Base-by-base conservation (phyloP, 2,797 vertebrate genomes). In the Eupleurogrammus muticus region DNA sequence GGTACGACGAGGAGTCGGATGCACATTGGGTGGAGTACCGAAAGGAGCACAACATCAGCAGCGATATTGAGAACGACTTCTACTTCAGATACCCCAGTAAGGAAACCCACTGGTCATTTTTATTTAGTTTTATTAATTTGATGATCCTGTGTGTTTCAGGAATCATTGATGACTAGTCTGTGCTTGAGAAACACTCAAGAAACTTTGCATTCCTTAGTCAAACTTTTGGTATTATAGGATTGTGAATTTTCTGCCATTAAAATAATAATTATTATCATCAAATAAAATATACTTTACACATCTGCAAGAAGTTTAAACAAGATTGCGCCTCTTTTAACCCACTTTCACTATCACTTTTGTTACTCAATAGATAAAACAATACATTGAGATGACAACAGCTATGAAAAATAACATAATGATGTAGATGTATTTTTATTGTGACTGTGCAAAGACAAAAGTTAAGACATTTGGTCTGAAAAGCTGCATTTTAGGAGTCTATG, bases 61-160 rank as follows among this genome's bases (percentile, higher is more conserved):
- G 94, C 0, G 90, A 97, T 59, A 48, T 91, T 0, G 96, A 98
- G 66, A 99, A 99, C 1, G 97, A 99, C 69, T 99, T 97, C 94
- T 99, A 99, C 92, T 99, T 87, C 90, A 94, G 97, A 93, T 99
- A 99, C 65, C 96, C 97, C 0, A 99, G 98, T 99, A 92, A 97
- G 98, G 97, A 49, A n/a, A n/a, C n/a, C n/a, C 9, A 35, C 19
- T 2, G 19, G 10, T 20, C 3, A 52, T 6, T 32, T 28, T 13
- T 9, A 11, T 17, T 42, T 44, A 17, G 7, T 44, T 5, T 42
- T 16, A 8, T 54, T 32, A 42, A 20, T 9, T 44, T 36, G 9
- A 48, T 44, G 32, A 40, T 32, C 3, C 2, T 13, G 5, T 62
- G 20, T 50, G 20, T 24, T 50, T 12, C 16, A 62, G 20, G 10